phyloP scores from a whole-genome alignment of 2,888 invertebrate species.

The Chrysolina haemoptera region DNA sequence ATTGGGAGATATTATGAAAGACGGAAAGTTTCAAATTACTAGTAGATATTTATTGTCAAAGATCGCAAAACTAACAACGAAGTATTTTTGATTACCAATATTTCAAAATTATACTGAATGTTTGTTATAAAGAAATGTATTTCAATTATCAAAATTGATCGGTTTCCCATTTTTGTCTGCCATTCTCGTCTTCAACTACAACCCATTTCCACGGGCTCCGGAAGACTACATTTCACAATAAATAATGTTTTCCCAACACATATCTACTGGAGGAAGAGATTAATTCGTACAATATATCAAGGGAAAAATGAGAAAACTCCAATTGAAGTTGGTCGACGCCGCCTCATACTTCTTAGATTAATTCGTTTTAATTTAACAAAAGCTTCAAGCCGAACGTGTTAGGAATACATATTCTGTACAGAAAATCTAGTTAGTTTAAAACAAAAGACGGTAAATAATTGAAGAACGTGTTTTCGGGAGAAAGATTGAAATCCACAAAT shows the following conservation, averaged over 20 bases:
- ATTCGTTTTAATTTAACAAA: conserved; percentile 64
- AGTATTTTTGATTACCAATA: too few relatives aligned
- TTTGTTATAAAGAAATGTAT: too few relatives aligned
- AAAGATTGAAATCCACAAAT: conserved; percentile 61
- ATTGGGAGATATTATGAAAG: too few relatives aligned
- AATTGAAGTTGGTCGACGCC: conserved; percentile 54
- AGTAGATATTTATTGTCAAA: too few relatives aligned
- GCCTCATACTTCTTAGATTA: conserved; percentile 59
- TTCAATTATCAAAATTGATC: too few relatives aligned
- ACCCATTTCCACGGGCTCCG: background rate
- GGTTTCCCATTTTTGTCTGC: background rate
- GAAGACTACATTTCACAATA: background rate
- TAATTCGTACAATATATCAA: conserved; percentile 53
- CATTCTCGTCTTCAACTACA: background rate
- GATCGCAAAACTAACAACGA: too few relatives aligned
- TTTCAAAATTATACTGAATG: too few relatives aligned
- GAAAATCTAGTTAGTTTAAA: conserved; percentile 64
- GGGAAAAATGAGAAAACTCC: conserved; percentile 55
- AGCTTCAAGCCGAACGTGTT: conserved; percentile 62
- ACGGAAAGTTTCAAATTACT: too few relatives aligned
- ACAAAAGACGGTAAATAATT: conserved; percentile 67
- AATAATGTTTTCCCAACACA: conserved; percentile 41
- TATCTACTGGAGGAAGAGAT: conserved; percentile 46
- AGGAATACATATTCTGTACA: conserved; percentile 58
- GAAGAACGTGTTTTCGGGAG: conserved; percentile 61